Percentiles rank a stretch among this genome's conserved stretches.
phyloP scores from a whole-genome alignment of 2,888 invertebrate species.

The Danaus chrysippus region DNA sequence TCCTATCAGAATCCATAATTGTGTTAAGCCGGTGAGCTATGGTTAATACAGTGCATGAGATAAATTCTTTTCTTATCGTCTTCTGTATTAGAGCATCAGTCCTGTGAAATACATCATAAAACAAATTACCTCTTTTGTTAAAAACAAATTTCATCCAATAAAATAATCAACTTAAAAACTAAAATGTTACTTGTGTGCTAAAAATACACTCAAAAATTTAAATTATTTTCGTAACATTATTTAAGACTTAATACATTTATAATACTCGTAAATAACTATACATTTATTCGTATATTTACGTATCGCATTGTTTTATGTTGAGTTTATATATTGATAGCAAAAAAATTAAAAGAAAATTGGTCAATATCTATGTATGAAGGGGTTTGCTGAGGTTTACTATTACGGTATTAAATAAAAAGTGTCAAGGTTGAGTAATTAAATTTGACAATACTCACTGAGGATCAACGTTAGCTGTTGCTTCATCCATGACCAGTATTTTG shows the following conservation, averaged over 20 bases:
- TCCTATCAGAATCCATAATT: constrained; percentile 93
- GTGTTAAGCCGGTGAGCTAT: constrained; percentile 95
- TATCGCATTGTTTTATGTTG: neutral
- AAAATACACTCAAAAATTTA: neutral
- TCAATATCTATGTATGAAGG: too few species aligned
- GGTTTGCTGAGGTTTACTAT: too few species aligned
- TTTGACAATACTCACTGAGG: constrained; percentile 71
- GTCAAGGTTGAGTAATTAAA: neutral
- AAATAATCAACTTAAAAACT: too few species aligned
- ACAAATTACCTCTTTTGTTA: too few species aligned
- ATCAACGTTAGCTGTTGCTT: constrained; percentile 79
- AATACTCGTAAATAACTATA: neutral
- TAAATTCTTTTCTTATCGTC: constrained; percentile 88
- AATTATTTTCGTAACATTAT: too few species aligned
- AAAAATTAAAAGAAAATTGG: too few species aligned
- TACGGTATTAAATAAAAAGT: neutral
- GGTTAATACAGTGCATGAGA: constrained; percentile 90
- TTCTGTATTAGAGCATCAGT: constrained; percentile 88
- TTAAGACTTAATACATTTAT: neutral
- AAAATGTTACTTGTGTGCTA: neutral
- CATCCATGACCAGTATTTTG: constrained; percentile 82
- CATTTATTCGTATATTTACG: neutral
- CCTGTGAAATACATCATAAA: constrained; percentile 40
- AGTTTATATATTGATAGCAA: too few species aligned
- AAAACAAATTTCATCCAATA: too few species aligned